Conservation (phyloP, 2,888 invertebrate genomes). For the Thecocarcelia acutangulata region DNA sequence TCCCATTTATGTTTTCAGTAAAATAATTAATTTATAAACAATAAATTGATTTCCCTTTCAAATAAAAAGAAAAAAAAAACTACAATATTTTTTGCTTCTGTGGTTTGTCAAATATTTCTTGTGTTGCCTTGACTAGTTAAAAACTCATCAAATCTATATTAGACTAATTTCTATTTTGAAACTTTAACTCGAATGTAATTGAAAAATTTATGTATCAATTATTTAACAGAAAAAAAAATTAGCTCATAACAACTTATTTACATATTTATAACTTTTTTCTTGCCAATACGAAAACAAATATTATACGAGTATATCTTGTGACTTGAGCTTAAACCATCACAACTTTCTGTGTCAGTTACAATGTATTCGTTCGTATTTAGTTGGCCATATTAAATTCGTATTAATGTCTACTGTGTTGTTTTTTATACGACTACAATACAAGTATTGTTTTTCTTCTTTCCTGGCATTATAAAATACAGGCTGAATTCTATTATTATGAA, state of each 20-base stretch:
- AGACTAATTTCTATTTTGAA: not conserved
- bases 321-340: conserved; percentile 2
- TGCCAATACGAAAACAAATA: not conserved
- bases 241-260: too few species aligned
- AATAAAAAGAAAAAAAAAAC: too few species aligned
- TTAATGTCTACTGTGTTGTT: conserved; percentile 16
- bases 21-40: too few species aligned
- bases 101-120: too few species aligned
- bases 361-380: not conserved
- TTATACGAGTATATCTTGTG: not conserved
- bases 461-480: conserved; percentile 10
- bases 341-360: not conserved
- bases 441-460: conserved; percentile 1
- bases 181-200: not conserved
- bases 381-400: conserved; percentile 46
- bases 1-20: too few species aligned
- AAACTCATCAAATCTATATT: not conserved
- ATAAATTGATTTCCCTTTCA: too few species aligned
- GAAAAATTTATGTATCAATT: not conserved
- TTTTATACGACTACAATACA: not conserved
- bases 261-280: too few species aligned
- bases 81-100: too few species aligned
- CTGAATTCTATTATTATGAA: conserved; percentile 36
- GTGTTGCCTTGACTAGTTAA: too few species aligned
- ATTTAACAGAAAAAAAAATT: too few species aligned